A percentile compares a stretch with the other conserved stretches of the same genome.
phyloP scores from a whole-genome alignment of 2,888 invertebrate species.

The Tetragonisca angustula region DNA sequence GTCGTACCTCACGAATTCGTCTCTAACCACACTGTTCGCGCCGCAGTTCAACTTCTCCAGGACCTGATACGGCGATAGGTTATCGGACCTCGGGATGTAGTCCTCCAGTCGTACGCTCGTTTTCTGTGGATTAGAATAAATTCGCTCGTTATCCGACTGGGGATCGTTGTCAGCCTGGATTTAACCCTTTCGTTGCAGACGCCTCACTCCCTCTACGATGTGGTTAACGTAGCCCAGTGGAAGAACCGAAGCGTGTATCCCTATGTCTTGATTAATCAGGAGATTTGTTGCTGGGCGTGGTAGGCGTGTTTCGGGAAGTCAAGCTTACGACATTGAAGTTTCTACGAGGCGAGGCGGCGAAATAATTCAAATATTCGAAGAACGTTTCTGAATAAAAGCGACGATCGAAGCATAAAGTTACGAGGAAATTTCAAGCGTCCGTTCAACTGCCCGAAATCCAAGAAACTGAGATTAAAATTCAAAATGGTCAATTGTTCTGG shows the following conservation, averaged over 20 bases:
- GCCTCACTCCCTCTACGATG: not conserved
- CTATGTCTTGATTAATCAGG: not conserved
- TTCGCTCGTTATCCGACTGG: conserved; percentile 19
- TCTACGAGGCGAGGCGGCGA: too few relatives aligned
- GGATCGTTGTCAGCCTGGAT: not conserved
- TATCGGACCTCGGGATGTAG: conserved; percentile 84
- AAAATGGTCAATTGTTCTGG: too few relatives aligned
- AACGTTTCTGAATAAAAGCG: too few relatives aligned
- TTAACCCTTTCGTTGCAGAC: conserved; percentile 1
- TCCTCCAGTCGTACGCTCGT: conserved; percentile 83
- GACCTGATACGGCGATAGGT: conserved; percentile 83
- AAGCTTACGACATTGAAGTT: not conserved
- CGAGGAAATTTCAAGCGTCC: too few relatives aligned
- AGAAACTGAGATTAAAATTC: too few relatives aligned
- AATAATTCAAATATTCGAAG: too few relatives aligned
- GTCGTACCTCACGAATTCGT: conserved; percentile 74
- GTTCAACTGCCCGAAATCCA: too few relatives aligned
- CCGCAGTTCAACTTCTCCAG: conserved; percentile 80
- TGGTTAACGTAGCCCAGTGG: not conserved
- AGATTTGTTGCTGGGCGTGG: too few relatives aligned
- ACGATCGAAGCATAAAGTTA: too few relatives aligned
- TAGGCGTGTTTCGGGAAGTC: not conserved
- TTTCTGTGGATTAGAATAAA: conserved; percentile 61
- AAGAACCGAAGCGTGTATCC: not conserved
- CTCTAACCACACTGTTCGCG: conserved; percentile 71